phyloP scores from a whole-genome alignment of 1,140 invertebrate species.

The Heliothis subflexa region DNA sequence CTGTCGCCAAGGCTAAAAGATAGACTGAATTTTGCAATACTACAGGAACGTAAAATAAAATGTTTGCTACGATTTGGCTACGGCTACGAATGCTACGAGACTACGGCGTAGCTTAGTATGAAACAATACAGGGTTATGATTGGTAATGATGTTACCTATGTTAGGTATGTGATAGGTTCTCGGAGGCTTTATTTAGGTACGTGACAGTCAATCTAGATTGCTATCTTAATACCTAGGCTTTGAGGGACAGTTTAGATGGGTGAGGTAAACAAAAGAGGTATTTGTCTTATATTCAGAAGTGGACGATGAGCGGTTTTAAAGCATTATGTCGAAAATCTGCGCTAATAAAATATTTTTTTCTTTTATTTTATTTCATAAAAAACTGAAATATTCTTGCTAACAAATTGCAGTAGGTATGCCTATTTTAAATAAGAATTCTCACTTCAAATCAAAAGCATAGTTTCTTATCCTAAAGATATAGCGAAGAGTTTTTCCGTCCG shows the following conservation, averaged over 20 bases:
- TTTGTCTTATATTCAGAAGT: no score
- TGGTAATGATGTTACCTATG: neutral
- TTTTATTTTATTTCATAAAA: neutral
- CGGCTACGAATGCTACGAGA: neutral
- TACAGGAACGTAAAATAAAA: neutral
- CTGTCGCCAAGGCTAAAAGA: neutral
- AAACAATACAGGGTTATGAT: neutral
- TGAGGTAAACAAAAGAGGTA: no score
- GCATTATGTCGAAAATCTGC: no score
- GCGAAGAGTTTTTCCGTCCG: slow-evolving; percentile 46
- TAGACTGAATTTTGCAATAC: neutral
- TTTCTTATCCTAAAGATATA: neutral
- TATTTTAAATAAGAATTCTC: neutral
- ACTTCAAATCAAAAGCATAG: neutral
- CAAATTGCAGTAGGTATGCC: neutral
- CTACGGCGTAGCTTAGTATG: neutral
- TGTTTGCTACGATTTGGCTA: neutral
- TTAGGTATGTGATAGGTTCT: neutral
- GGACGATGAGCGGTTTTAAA: no score
- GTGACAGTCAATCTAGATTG: neutral
- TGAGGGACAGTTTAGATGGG: neutral
- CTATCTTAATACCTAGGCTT: slow-evolving; percentile 8
- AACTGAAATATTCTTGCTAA: neutral
- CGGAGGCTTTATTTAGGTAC: neutral
- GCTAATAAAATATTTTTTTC: no score